Percentiles rank a stretch among this genome's conserved stretches.
Evolutionary conservation across 2,888 invertebrate species (phyloP).

Genomic region (Chrysomela aeneicollis): DNA sequence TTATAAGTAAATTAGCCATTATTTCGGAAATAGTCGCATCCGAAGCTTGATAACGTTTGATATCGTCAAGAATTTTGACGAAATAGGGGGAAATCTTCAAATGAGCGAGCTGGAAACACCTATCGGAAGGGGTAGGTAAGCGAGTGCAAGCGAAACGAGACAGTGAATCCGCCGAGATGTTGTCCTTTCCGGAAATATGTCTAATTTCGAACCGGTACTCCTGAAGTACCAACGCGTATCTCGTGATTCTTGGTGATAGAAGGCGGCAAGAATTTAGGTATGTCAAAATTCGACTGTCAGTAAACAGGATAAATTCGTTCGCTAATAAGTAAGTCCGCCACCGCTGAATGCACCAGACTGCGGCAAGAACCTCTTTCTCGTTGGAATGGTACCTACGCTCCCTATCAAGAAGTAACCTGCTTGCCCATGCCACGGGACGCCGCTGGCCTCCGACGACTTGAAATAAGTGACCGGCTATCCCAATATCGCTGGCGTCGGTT

Average conservation of each 20-base stretch:
- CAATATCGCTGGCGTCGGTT: constrained; percentile 1
- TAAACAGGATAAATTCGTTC: neutral
- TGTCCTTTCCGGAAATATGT: constrained; percentile 9
- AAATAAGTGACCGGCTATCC: constrained; percentile 1
- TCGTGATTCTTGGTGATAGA: constrained; percentile 13
- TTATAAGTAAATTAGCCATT: too few species aligned
- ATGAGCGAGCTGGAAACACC: neutral
- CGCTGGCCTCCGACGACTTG: neutral
- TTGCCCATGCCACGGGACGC: constrained; percentile 13
- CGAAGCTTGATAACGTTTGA: too few species aligned
- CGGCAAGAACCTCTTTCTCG: constrained; percentile 12
- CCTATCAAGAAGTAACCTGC: constrained; percentile 7
- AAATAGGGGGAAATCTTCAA: too few species aligned
- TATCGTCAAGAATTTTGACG: neutral
- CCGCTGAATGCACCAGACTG: neutral
- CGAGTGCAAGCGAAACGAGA: constrained; percentile 7
- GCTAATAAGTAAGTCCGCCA: neutral
- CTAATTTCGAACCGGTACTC: constrained; percentile 8
- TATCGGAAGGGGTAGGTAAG: neutral
- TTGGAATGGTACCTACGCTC: constrained; percentile 1
- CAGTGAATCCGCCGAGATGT: constrained; percentile 7
- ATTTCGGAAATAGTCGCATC: too few species aligned
- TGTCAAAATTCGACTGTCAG: neutral
- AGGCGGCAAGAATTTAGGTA: neutral
- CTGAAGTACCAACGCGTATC: neutral